phyloP scores from a whole-genome alignment of 1,140 invertebrate species.

The Venturia canescens region DNA sequence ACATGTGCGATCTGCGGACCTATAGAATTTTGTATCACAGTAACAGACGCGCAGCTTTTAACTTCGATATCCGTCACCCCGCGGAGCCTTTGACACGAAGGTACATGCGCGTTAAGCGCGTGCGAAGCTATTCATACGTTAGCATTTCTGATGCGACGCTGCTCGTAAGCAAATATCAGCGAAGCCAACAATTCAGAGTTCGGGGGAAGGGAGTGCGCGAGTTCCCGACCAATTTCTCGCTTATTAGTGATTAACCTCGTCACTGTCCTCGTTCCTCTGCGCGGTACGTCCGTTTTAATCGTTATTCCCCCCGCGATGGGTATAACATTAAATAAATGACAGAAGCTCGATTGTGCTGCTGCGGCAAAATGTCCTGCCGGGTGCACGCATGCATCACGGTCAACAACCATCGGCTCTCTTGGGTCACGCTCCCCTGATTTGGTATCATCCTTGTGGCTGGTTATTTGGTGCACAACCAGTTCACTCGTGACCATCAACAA shows the following conservation, averaged over 20 bases:
- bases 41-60: background rate
- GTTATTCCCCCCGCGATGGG: background rate
- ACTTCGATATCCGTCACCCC: conserved; percentile 28
- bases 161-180: conserved; percentile 1
- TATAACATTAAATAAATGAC: conserved; percentile 28
- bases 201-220: background rate
- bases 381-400: background rate
- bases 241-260: conserved; percentile 43
- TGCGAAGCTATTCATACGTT: background rate
- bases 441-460: too few relatives aligned
- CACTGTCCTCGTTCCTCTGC: conserved; percentile 11
- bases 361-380: background rate
- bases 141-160: background rate
- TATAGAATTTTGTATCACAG: background rate
- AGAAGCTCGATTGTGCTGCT: background rate
- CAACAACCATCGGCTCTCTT: background rate
- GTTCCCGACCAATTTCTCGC: conserved; percentile 19
- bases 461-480: too few relatives aligned
- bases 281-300: background rate
- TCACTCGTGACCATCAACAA: too few relatives aligned
- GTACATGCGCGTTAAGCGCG: background rate
- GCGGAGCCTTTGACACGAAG: background rate
- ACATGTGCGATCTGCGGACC: background rate
- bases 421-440: background rate
- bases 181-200: background rate